phyloP scores from a whole-genome alignment of 1,140 invertebrate species.

The Steinernema feltiae region DNA sequence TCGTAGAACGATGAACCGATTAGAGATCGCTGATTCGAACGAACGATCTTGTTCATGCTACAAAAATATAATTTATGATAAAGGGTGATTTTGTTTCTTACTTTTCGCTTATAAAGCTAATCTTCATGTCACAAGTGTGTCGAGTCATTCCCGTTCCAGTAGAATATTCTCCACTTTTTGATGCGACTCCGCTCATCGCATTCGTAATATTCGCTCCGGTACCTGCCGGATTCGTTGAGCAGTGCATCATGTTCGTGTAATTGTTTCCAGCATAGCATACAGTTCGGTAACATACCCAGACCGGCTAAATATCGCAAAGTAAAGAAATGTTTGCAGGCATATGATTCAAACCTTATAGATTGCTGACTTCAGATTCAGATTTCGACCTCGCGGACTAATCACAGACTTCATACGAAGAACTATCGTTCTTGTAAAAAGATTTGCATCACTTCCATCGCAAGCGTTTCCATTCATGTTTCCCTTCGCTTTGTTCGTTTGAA shows the following conservation, averaged over 20 bases:
- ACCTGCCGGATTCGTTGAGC: slow-evolving; percentile 34
- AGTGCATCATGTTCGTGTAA: slow-evolving; percentile 24
- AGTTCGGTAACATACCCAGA: slow-evolving; percentile 37
- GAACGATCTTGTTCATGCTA: slow-evolving; percentile 43
- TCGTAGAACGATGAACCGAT: slow-evolving; percentile 54
- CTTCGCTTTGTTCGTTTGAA: neutral
- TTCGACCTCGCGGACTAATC: slow-evolving; percentile 46
- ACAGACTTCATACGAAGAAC: slow-evolving; percentile 50
- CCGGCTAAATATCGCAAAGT: slow-evolving; percentile 29
- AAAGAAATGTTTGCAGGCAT: neutral
- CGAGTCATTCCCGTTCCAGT: slow-evolving; percentile 48
- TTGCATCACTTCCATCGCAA: too few species aligned
- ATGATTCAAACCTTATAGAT: slow-evolving; percentile 31
- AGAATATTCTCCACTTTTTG: slow-evolving; percentile 36
- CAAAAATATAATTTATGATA: neutral
- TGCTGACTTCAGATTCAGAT: slow-evolving; percentile 42
- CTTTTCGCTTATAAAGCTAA: slow-evolving; percentile 46
- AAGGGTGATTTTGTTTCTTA: slow-evolving; percentile 14
- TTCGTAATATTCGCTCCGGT: slow-evolving; percentile 29
- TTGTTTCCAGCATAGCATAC: neutral
- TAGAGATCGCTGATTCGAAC: slow-evolving; percentile 39
- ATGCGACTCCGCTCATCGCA: slow-evolving; percentile 20
- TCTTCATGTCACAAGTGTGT: slow-evolving; percentile 53
- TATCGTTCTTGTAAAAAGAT: slow-evolving; percentile 18
- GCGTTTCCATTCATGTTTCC: slow-evolving; percentile 18